Conservation (phyloP, 2,113 vertebrate genomes). For the Hoplias malabaricus region DNA sequence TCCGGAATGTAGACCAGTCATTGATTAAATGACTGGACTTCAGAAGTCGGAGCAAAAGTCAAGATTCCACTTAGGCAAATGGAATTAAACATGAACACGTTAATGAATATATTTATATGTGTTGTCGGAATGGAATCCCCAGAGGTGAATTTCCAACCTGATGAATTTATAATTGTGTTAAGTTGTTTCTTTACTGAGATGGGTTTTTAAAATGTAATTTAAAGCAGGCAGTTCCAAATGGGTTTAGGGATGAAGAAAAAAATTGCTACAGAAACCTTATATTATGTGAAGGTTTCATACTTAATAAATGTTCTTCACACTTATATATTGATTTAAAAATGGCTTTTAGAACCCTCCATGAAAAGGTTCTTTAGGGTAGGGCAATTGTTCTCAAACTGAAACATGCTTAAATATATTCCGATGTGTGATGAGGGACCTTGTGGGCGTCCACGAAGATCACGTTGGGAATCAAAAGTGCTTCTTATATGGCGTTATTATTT, state of each 20-base stretch:
- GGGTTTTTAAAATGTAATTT: not conserved
- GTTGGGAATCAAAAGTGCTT: not conserved
- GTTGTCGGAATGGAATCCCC: constrained; percentile 11
- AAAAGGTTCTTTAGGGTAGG: too few relatives aligned
- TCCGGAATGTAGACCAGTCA: constrained; percentile 21
- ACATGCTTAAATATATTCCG: not conserved
- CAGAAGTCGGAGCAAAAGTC: constrained; percentile 21
- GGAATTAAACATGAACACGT: constrained; percentile 21
- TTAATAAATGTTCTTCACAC: not conserved
- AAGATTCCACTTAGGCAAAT: constrained; percentile 12
- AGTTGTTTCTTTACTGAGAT: not conserved
- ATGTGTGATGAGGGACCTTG: too few relatives aligned
- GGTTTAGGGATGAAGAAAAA: too few relatives aligned
- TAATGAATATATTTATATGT: not conserved
- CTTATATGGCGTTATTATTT: not conserved
- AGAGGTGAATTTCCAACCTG: not conserved
- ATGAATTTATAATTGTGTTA: not conserved
- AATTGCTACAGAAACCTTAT: too few relatives aligned
- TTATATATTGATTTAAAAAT: not conserved
- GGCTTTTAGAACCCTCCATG: too few relatives aligned
- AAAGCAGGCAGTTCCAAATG: not conserved
- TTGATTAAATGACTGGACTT: constrained; percentile 41
- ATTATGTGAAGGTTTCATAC: not conserved
- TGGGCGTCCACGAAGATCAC: too few relatives aligned
- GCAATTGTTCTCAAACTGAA: not conserved